Evolutionary conservation across 2,113 vertebrate species (phyloP), one percentile per base, ranked within the genome.

Genomic region (Triplophysa tibetana): DNA sequence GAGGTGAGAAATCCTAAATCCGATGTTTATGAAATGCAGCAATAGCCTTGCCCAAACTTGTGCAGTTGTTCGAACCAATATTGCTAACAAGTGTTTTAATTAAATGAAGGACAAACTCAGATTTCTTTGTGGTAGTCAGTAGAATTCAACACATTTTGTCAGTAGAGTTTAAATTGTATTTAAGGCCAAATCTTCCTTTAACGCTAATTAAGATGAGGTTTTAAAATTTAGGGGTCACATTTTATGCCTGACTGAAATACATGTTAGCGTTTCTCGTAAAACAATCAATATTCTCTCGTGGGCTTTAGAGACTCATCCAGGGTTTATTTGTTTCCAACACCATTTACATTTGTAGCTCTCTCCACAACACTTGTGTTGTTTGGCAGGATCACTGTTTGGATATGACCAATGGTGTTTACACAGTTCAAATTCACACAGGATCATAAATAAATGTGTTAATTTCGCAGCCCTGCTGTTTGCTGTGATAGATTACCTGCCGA

Each of bases 371-470:
- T 72, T 67, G 77, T 38, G 33, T 52, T 19, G 16, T 26, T 88
- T 80, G 50, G 48, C 65, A 69, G 50, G 43, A 38, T 29, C 24
- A 26, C 29, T n/a, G 64, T 60, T 78, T 81, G 45, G 24, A 68
- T 69, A 38, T 79, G 76, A 86, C 83, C 83, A 76, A 69, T 84
- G 83, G 75, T 82, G 80, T 85, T 88, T 86, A 83, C 77, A 81
- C 84, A 85, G 85, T 81, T 74, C 78, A 75, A 86, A 85, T 80
- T 82, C 74, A 78, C 64, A 80, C 78, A 14, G 38, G 70, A 86
- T 90, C 86, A 90, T 90, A 90, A 89, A 90, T 90, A 87, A 82
- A 82, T 85, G 74, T 84, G 86, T 86, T 88, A 86, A 88, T 89
- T 89, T 87, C 82, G 75, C 67, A 77, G 45, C 23, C 81, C 82